Evolutionary conservation across 2,113 vertebrate genomes (phyloP), one percentile per base, ranked within the genome.

Genomic region (Thunnus thynnus): DNA sequence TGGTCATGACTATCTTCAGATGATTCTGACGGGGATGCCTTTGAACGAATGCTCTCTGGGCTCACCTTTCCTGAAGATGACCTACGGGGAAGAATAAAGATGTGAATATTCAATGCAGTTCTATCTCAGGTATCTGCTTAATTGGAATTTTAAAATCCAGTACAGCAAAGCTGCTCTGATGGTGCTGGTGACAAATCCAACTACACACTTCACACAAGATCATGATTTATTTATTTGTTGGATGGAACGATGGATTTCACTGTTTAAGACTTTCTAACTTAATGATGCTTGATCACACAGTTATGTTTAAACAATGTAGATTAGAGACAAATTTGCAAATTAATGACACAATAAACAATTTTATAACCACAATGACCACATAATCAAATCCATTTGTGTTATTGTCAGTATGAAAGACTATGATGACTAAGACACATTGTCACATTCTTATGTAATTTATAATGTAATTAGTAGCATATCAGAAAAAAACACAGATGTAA

Each of bases 11-110:
- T 97, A 86, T 99, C 97, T 0, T 99, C 97, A 0, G 98, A 99
- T 62, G 98, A 97, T 87, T 98, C 97, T 0, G 98, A 99, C 0
- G 96, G 96, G n/a, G 97, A 96, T 36, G 96, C 96, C 17, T 98
- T 96, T 0, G 98, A 99, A 62, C 95, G 96, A 86, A 97, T 84
- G 87, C 98, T 99, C 93, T 98, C 98, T 0, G 98, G 98, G 92
- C 97, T 99, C 95, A 97, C 95, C 93, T 99, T 99, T 88, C 97
- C 98, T 22, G 98, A 99, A 84, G 97, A 98, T 88, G 97, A 94
- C 91, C 98, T 99, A 58, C 47, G 77, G 82, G 91, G 82, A 73
- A 83, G 10, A 76, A 84, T 14, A 84, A 71, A 14, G 13, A 83
- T 61, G 70, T 70, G 13, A 88, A 4, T n/a, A 61, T 60, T 48